Conservation (phyloP, 2,888 invertebrate species). For the Troilus luridus region DNA sequence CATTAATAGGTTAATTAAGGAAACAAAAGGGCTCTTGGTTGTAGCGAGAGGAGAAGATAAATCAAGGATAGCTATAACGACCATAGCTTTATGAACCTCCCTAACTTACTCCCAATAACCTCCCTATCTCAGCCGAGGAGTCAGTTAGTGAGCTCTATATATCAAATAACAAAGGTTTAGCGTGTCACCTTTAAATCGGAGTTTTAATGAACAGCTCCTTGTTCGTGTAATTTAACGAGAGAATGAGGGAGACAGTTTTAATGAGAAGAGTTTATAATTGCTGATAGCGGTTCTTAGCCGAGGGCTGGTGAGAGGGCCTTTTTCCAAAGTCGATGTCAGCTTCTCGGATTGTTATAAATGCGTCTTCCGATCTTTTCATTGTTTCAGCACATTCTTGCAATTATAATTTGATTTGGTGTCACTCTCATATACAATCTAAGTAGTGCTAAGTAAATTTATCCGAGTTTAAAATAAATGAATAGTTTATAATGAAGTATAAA, state of each 20-base stretch:
- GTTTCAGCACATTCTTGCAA: not conserved
- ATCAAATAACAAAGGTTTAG: constrained; percentile 52
- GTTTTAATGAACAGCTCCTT: constrained; percentile 47
- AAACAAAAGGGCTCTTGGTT: not conserved
- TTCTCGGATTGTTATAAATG: constrained; percentile 2
- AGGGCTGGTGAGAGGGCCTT: not conserved
- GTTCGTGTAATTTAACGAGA: constrained; percentile 41
- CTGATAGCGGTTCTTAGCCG: constrained; percentile 51
- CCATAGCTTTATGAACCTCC: constrained; percentile 8
- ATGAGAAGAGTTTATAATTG: constrained; percentile 56
- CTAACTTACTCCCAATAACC: constrained; percentile 11
- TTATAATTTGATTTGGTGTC: not conserved
- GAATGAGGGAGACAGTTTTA: constrained; percentile 47
- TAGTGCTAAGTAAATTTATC: no score
- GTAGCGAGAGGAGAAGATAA: not conserved
- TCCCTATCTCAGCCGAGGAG: not conserved
- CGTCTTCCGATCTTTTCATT: not conserved
- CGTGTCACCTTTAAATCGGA: constrained; percentile 46
- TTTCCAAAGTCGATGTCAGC: constrained; percentile 26
- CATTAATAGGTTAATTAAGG: constrained; percentile 4
- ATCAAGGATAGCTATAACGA: not conserved
- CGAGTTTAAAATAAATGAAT: no score
- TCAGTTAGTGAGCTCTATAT: constrained; percentile 13
- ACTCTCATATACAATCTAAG: not conserved
- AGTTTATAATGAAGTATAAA: no score